Evolutionary conservation across 2,888 invertebrate species (phyloP), one percentile per base, ranked within the genome.

Genomic region (Sycophila texana): DNA sequence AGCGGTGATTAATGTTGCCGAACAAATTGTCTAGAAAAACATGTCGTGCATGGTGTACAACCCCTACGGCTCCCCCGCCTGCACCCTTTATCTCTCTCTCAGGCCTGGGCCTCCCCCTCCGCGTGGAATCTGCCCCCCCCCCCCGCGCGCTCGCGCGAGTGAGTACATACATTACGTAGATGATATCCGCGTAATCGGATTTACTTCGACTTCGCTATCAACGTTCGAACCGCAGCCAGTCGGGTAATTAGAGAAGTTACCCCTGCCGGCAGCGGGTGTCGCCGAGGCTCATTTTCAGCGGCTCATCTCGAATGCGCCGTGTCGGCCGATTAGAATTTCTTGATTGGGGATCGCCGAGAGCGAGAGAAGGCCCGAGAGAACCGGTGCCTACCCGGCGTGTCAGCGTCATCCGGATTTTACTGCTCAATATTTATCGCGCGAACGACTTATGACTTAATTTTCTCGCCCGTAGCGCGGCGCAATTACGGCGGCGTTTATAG

Each of bases 1-100:
- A 73, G 82, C 85, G 86, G 89, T 91, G 91, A 91, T 91, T 91
- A 91, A 91, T 91, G 91, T 90, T 89, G 89, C 89, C 89, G 90
- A 91, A 90, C 91, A 91, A 91, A 91, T 91, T 91, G 91, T 90
- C 91, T 91, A 91, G 91, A 91, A 91, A 91, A 91, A 91, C 91
- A 91, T 91, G 90, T 89, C 89, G 88, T 79, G 81, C 75, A 75
- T 80, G 80, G 82, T 81, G 81, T 81, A 74, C 58, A 79, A 68
- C 67, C 86, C 88, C 87, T 68, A 63, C 51, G 67, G 84, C 84
- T 83, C 83, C 71, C 58, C 79, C 76, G 53, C 76, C 65, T 67
- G 72, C 80, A 81, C 75, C 79, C 81, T 77, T 77, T 81, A 74
- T 81, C 74, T 74, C 79, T 81, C 81, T 79, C 77, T 77, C 71